These are phyloP conservation scores for Drosophila barbarae DNA, from an alignment of 2,888 invertebrate genomes.

Conservation along the genomic window DNA sequence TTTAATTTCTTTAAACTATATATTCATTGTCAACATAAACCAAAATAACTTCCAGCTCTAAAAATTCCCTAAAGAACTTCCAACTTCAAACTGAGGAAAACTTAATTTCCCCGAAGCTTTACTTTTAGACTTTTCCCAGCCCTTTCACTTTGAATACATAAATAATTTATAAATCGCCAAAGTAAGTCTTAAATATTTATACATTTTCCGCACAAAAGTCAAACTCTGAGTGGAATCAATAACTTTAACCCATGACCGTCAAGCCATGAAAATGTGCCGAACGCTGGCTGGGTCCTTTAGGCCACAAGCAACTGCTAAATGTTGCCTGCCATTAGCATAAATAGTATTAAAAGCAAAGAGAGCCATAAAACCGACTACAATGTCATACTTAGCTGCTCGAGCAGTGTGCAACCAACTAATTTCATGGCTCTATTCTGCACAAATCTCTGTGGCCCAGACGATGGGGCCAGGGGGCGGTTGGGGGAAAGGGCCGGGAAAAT, in stretches of 20 bases:
- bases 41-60: background rate
- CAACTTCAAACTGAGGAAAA: background rate
- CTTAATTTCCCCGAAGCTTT: constrained; percentile 26
- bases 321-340: constrained; percentile 47
- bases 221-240: constrained; percentile 25
- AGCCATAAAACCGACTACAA: constrained; percentile 39
- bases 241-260: constrained; percentile 8
- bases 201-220: background rate
- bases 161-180: constrained; percentile 26
- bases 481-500: constrained; percentile 12
- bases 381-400: constrained; percentile 37
- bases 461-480: background rate
- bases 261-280: constrained; percentile 24
- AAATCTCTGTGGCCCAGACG: constrained; percentile 46
- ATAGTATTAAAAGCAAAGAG: constrained; percentile 36
- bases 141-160: constrained; percentile 21
- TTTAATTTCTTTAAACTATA: background rate
- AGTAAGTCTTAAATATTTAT: constrained; percentile 31
- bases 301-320: constrained; percentile 37
- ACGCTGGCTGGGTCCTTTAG: constrained; percentile 13
- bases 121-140: constrained; percentile 6
- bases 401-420: constrained; percentile 48
- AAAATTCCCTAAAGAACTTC: background rate
- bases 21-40: background rate
- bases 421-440: constrained; percentile 64